Base-by-base conservation (phyloP, 2,797 vertebrate species). In the Ptychadena robeensis region DNA sequence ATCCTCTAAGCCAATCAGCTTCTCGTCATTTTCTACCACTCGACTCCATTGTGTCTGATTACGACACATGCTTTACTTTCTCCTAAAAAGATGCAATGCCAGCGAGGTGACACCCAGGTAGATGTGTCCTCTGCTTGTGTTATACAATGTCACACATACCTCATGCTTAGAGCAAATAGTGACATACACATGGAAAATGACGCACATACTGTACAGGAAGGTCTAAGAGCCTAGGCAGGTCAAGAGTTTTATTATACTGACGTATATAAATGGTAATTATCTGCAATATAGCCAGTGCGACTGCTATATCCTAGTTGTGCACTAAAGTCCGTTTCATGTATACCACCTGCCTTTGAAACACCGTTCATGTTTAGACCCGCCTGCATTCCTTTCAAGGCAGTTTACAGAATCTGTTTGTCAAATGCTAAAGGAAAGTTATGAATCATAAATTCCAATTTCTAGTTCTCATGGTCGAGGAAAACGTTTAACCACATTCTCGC, bases 351-450 rank as follows among this genome's bases (percentile, higher is more conserved):
- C 22, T 78, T 57, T 66, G 1, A 73, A 79, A 83, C 9, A 38
- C 27, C 40, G 44, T 79, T 84, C 82, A 38, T 63, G 82, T 84
- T 67, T 27, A 27, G 72, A 66, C 77, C 65, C 14, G 77, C 65
- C 71, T 73, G 71, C 70, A 84, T 84, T 75, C 77, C 71, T 69
- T 12, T 48, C 57, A 82, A 77, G 73, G 18, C 44, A 83, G 68
- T 48, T 66, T 57, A 63, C 37, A 83, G 68, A 67, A 83, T 69
- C 70, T 73, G 76, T 40, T 79, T 79, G 70, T 84, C 70, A 79
- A 67, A 74, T 28, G 27, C 70, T 69, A 73, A 40, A 80, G 48
- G 64, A 74, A 84, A 84, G 32, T 80, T 80, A 84, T 73, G 82
- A 84, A 79, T 79, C 76, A 79, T 72, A 66, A 64, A 72, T 57